Base-by-base conservation (phyloP, 1,140 invertebrate genomes). In the Penaeus chinensis region DNA sequence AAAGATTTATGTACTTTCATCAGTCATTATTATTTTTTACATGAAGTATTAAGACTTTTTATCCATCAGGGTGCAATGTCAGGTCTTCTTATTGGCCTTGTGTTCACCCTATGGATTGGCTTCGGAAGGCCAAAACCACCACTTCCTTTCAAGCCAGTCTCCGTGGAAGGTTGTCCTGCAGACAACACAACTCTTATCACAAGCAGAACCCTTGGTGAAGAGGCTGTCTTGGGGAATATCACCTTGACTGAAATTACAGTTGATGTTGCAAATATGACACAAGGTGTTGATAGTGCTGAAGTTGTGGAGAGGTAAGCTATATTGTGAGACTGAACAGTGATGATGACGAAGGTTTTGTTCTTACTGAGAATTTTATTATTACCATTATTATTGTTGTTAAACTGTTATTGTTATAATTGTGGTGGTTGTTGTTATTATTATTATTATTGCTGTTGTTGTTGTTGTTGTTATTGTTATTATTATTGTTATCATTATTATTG, bases 71-170 rank as follows among this genome's bases (percentile, higher is more conserved):
- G 97, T 77, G 95, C 95, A 0, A 92, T 96, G 24, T 91, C 92
- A 16, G 96, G 95, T 0, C 92, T 96, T 16, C 22, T 95, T 3
- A 90, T 92, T 19, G 95, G 96, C 13, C 92, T 98, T 74, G 91
- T 92, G 0, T 92, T 97, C 1, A 83, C 95, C 95, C 22, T 93
- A 97, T 97, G 96, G 96, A 95, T 97, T 85, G 97, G 96, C 79
- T 97, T 98, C 91, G 97, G 97, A 0, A 94, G 94, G 61, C 95
- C 96, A 0, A 95, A 95, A 89, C 96, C 96, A 1, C 91, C 93
- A 0, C 88, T 93, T 8, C 90, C 91, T 0, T 92, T 92, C n/a
- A 92, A 96, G 82, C 93, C 95, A 0, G 91, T 95, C 22, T 94
- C 93, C 16, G 93, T 90, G 32, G 91, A 91, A 37, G 91, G 90